Percentiles rank a stretch among this genome's conserved stretches.
phyloP scores from a whole-genome alignment of 1,140 invertebrate species.

The Magallana ariakensis region DNA sequence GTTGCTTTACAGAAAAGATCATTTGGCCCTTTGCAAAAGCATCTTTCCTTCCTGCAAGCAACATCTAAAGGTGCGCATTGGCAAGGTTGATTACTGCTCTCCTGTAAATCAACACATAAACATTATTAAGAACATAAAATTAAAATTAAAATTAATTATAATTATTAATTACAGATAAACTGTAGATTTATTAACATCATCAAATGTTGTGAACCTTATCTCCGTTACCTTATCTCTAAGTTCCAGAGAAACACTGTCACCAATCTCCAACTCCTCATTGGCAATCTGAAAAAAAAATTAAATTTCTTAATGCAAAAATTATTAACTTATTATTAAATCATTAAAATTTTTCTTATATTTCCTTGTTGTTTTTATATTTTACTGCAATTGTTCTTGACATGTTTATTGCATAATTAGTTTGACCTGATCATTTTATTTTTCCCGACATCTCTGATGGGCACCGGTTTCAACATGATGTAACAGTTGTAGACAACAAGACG shows the following conservation, averaged over 20 bases:
- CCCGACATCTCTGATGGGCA: too few species aligned
- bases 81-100: background rate
- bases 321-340: background rate
- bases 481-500: too few species aligned
- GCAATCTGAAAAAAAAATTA: background rate
- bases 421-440: background rate
- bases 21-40: background rate
- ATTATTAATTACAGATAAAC: background rate
- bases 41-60: background rate
- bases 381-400: background rate
- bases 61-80: background rate
- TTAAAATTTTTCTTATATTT: background rate
- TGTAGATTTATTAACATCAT: background rate
- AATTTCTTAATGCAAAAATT: background rate
- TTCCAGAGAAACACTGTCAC: slow-evolving; percentile 10
- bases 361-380: background rate
- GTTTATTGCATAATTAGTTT: background rate
- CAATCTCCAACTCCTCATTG: background rate
- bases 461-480: too few species aligned
- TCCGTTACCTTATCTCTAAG: background rate
- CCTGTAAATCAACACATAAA: background rate
- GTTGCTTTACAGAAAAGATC: slow-evolving; percentile 18
- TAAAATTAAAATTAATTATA: background rate
- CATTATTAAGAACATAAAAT: background rate
- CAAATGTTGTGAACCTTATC: too few species aligned